These are phyloP conservation scores for Leucoraja erinaceus DNA, from an alignment of 2,113 vertebrate species.

Conservation along the genomic window DNA sequence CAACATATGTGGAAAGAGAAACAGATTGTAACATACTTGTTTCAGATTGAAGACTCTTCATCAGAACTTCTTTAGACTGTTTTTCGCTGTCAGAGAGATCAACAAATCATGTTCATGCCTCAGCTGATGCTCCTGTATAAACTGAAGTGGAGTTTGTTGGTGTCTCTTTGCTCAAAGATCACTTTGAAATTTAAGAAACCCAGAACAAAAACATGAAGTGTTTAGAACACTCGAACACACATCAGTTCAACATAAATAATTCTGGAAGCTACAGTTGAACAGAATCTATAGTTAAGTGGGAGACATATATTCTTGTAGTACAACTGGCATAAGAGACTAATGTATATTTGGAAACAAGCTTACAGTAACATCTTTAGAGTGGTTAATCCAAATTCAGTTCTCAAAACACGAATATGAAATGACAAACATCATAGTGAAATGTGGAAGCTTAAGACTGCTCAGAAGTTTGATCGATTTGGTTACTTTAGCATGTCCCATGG, in stretches of 20 bases:
- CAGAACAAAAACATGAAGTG: no score
- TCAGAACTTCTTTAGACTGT: neutral
- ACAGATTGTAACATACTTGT: no score
- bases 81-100: neutral
- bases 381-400: neutral
- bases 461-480: no score
- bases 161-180: neutral
- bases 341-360: neutral
- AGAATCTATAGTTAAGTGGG: neutral
- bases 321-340: neutral
- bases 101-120: neutral
- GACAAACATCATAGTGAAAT: neutral
- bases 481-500: no score
- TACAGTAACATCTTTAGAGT: neutral
- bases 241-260: neutral
- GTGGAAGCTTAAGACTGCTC: neutral
- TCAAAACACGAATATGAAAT: neutral
- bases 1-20: no score
- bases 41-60: no score
- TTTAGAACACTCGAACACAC: neutral
- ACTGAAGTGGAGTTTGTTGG: neutral
- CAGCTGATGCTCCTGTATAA: neutral
- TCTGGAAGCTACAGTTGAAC: neutral
- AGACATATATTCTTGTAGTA: neutral
- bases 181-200: neutral